Conservation (phyloP, 2,113 vertebrate species). For the Ceuthmochares aereus region DNA sequence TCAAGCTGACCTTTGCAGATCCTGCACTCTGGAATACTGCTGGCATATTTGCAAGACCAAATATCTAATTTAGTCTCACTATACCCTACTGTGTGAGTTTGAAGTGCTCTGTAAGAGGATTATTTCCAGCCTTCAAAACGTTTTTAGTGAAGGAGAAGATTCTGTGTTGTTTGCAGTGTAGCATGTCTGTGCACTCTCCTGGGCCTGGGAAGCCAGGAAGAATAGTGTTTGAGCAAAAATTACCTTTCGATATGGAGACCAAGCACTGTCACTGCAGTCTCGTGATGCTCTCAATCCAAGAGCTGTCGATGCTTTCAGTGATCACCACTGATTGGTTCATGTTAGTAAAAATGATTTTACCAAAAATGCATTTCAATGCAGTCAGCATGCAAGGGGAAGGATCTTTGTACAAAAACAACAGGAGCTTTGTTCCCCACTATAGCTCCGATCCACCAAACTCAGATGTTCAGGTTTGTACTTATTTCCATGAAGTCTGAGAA, state of each 20-base stretch:
- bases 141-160: not conserved
- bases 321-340: not conserved
- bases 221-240: not conserved
- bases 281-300: not conserved
- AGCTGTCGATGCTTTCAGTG: not conserved
- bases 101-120: not conserved
- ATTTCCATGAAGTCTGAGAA: not conserved
- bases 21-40: not conserved
- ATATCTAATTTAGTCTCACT: not conserved
- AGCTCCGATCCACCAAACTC: not conserved
- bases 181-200: fast-evolving
- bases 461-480: not conserved
- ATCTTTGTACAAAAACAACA: not conserved
- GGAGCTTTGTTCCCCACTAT: not conserved
- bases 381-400: not conserved
- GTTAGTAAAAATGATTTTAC: not conserved
- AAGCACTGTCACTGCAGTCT: not conserved
- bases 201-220: not conserved
- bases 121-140: not conserved
- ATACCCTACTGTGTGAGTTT: not conserved
- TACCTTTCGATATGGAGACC: not conserved
- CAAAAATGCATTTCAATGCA: not conserved
- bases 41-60: constrained; percentile 3
- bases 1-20: not conserved
- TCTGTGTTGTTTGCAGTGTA: not conserved